A percentile compares a stretch with the other conserved stretches of the same genome.
phyloP scores from a whole-genome alignment of 1,140 invertebrate genomes.

The Bombus waltoni region DNA sequence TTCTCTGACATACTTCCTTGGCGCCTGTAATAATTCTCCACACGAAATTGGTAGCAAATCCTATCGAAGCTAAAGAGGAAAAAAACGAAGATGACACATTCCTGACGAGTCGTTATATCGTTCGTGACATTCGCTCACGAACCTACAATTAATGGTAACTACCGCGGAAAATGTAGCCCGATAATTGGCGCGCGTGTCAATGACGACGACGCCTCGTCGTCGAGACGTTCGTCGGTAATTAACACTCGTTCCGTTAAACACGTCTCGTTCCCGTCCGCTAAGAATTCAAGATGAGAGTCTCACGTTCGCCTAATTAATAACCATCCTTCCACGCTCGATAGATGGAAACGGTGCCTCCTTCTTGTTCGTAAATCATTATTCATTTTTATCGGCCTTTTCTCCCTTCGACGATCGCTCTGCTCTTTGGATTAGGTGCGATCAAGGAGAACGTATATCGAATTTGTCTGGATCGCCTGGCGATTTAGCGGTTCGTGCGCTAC shows the following conservation, averaged over 20 bases:
- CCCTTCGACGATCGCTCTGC: background rate
- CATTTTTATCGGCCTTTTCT: background rate
- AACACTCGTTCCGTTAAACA: constrained; percentile 24
- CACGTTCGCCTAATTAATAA: constrained; percentile 32
- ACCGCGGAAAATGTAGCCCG: constrained; percentile 23
- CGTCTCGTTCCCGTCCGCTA: background rate
- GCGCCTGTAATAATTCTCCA: background rate
- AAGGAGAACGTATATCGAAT: background rate
- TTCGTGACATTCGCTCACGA: constrained; percentile 27
- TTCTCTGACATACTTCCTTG: background rate
- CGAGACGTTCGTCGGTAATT: constrained; percentile 36
- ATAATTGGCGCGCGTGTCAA: constrained; percentile 45
- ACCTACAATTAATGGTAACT: constrained; percentile 39
- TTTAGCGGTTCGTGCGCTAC: background rate
- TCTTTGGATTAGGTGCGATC: background rate
- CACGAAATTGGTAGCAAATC: background rate
- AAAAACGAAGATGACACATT: background rate
- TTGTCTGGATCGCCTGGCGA: background rate
- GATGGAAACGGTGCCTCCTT: background rate
- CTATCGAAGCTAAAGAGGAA: background rate
- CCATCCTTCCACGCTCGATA: background rate
- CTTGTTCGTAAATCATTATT: background rate
- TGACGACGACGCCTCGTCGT: constrained; percentile 16
- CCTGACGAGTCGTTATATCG: constrained; percentile 5
- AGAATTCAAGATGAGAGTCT: background rate